phyloP scores from a whole-genome alignment of 2,113 vertebrate genomes.

The Sinocyclocheilus anophthalmus region DNA sequence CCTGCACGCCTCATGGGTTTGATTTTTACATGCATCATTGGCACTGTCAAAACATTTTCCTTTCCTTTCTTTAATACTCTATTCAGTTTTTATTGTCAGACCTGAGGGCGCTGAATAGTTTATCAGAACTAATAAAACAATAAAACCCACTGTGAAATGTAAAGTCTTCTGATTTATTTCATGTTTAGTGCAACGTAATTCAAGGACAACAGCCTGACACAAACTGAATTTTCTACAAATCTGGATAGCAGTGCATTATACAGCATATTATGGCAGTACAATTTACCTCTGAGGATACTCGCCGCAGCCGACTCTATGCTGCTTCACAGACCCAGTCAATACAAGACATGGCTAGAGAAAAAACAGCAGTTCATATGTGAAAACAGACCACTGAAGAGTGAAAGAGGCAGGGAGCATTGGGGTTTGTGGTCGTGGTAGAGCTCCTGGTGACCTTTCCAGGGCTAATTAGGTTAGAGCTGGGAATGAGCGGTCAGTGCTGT shows the following conservation, averaged over 20 bases:
- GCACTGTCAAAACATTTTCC: constrained; percentile 42
- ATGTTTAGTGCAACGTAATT: constrained; percentile 4
- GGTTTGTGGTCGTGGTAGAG: constrained; percentile 49
- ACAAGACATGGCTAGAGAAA: no score
- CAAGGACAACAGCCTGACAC: background rate
- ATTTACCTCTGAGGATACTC: background rate
- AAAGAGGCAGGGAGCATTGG: constrained; percentile 24
- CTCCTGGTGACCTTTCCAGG: constrained; percentile 56
- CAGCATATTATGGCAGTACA: background rate
- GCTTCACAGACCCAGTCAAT: background rate
- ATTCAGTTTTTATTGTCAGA: constrained; percentile 29
- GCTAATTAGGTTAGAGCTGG: constrained; percentile 53
- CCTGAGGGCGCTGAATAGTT: constrained; percentile 16
- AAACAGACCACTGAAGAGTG: constrained; percentile 31
- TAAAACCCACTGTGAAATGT: constrained; percentile 20
- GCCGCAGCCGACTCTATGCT: background rate
- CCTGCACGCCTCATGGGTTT: constrained; percentile 31
- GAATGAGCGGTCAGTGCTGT: constrained; percentile 37
- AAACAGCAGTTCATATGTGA: constrained; percentile 18
- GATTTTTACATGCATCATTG: constrained; percentile 47
- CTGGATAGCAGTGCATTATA: background rate
- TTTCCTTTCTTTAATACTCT: constrained; percentile 37
- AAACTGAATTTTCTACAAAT: background rate
- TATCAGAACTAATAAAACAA: constrained; percentile 42
- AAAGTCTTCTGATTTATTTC: constrained; percentile 34